Evolutionary conservation across 37 sponge, comb jelly and placozoan species (phyloP), one percentile per base, ranked within the genome.

Genomic region (Halisarca cf. caerulea): DNA sequence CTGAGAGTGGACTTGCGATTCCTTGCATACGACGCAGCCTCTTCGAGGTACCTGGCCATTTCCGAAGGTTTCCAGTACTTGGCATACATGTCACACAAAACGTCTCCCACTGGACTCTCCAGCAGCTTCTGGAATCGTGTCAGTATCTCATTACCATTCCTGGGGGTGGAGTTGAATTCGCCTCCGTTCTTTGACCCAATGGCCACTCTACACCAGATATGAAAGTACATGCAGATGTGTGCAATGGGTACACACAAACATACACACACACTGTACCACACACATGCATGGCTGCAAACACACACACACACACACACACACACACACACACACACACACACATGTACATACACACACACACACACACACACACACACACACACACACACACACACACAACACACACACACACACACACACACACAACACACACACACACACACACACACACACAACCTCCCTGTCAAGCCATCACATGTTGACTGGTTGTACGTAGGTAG

Each of bases 41-140:
- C 74, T 58, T 93, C 88, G 2, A 93, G 83, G 54, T 93, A 81
- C 59, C 89, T 87, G 18, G 80, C 81, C 88, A 93, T 86, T 66
- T 85, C 93, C 27, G 42, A 47, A 0, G 90, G 90, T 70, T 89
- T 80, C 93, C 93, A 93, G 82, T 85, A 93, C 11, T 83, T 80
- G 61, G 78, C 80, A 79, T 89, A 93, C 64, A 61, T 59, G 25
- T 87, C 80, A 64, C 93, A 93, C 34, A 93, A 72, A 0, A 81
- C 61, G n/a, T 79, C 84, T 39, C 93, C 93, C 18, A 93, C 85
- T 54, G 73, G 84, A 8, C 77, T 37, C 21, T 39, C 41, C 1
- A 74, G 77, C 21, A 74, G 45, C 41, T 40, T 37, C 45, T 74
- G 24, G 43, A 74, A 74, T 25, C 45, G 20, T 24, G 15, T 24